Evolutionary conservation across 2,797 vertebrate genomes (phyloP).

Genomic region (Aselliscus stoliczkanus): DNA sequence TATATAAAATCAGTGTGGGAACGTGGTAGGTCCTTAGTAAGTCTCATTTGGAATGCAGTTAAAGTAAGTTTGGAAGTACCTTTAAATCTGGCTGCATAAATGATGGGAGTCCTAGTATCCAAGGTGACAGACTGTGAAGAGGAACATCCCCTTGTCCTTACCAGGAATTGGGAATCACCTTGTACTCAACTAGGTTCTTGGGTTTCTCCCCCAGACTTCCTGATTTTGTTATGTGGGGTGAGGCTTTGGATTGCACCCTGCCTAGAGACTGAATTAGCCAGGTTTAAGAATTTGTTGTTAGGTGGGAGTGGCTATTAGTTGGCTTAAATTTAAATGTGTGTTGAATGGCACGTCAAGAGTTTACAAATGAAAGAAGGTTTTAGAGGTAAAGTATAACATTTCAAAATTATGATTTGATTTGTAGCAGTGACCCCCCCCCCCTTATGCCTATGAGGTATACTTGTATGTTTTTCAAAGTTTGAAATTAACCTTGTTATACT

Average conservation of each 20-base stretch:
- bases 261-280: background rate
- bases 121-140: background rate
- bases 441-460: background rate
- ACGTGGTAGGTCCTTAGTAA: background rate
- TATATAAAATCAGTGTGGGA: background rate
- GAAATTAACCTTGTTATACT: background rate
- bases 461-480: background rate
- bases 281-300: background rate
- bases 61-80: background rate
- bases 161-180: background rate
- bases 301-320: background rate
- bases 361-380: constrained; percentile 7
- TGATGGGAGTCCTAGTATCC: background rate
- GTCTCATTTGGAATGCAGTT: background rate
- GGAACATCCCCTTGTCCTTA: background rate
- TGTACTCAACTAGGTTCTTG: background rate
- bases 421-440: rapidly evolving
- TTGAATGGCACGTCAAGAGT: background rate
- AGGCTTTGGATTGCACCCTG: background rate
- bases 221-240: background rate
- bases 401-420: background rate
- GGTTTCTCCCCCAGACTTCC: background rate
- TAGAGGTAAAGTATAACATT: background rate
- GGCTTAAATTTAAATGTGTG: background rate
- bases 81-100: constrained; percentile 5